phyloP scores from a whole-genome alignment of 2,888 invertebrate genomes.

The Nesidiocoris tenuis region DNA sequence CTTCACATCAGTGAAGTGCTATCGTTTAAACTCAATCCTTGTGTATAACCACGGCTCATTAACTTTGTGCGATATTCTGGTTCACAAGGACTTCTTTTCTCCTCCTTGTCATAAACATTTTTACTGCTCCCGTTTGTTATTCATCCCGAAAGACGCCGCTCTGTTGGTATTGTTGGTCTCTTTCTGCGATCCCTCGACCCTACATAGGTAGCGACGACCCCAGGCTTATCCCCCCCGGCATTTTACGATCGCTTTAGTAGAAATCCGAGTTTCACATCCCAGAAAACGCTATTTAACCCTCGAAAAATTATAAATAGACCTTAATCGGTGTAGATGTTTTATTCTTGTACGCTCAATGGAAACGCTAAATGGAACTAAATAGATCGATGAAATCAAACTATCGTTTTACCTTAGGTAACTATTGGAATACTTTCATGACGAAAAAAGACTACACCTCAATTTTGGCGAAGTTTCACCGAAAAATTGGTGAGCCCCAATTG shows the following conservation, averaged over 20 bases:
- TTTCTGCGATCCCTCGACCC: constrained; percentile 1
- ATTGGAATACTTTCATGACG: too few species aligned
- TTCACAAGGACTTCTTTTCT: constrained; percentile 37
- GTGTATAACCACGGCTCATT: constrained; percentile 40
- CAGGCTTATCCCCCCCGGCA: background rate
- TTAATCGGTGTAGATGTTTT: too few species aligned
- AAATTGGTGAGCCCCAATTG: too few species aligned
- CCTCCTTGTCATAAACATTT: constrained; percentile 15
- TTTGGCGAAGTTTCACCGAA: too few species aligned
- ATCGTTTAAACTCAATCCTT: constrained; percentile 33
- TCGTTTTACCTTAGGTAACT: too few species aligned
- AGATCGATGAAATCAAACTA: too few species aligned
- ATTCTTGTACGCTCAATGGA: too few species aligned
- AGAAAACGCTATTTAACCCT: background rate
- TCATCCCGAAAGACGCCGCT: constrained; percentile 23
- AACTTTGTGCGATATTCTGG: constrained; percentile 29
- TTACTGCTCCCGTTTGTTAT: constrained; percentile 40
- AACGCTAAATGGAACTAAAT: too few species aligned
- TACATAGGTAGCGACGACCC: background rate
- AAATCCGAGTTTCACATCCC: background rate
- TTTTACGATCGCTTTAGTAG: background rate
- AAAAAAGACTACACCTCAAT: too few species aligned
- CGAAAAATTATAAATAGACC: too few species aligned
- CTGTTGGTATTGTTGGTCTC: background rate
- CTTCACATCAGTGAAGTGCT: background rate